Evolutionary conservation across 2,888 invertebrate species (phyloP).

Genomic region (Hecatera dysodea): DNA sequence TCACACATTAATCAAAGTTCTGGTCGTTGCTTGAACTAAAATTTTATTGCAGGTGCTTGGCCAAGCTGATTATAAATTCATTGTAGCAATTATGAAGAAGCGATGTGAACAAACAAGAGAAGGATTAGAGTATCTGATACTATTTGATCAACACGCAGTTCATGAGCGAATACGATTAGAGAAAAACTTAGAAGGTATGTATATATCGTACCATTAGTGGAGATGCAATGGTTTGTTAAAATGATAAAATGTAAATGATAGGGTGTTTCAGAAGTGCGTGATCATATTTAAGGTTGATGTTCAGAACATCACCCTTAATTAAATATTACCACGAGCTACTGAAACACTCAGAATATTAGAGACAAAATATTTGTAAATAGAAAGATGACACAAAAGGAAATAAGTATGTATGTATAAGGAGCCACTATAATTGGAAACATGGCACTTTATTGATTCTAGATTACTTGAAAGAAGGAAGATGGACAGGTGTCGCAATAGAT

Average conservation of each 20-base stretch:
- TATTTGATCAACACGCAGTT: conserved; percentile 97
- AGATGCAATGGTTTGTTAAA: no score
- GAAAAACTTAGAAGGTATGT: conserved; percentile 91
- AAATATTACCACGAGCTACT: no score
- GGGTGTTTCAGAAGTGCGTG: background rate
- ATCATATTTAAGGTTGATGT: no score
- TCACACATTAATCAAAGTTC: background rate
- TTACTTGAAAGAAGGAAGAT: conserved; percentile 82
- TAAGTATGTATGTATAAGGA: background rate
- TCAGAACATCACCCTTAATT: no score
- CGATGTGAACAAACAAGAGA: conserved; percentile 71
- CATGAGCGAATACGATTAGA: conserved; percentile 96
- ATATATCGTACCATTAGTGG: background rate
- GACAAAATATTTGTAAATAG: background rate
- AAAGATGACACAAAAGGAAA: no score
- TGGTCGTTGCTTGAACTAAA: no score
- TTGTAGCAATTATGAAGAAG: conserved; percentile 87
- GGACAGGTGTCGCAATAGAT: conserved; percentile 79
- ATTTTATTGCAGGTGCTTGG: conserved; percentile 90
- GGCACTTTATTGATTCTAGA: conserved; percentile 75
- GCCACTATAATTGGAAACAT: background rate
- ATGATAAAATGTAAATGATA: background rate
- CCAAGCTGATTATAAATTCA: conserved; percentile 95
- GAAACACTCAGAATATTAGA: background rate
- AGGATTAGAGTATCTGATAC: conserved; percentile 88